phyloP scores from a whole-genome alignment of 2,797 vertebrate genomes.

The Sebastolobus altivelis region DNA sequence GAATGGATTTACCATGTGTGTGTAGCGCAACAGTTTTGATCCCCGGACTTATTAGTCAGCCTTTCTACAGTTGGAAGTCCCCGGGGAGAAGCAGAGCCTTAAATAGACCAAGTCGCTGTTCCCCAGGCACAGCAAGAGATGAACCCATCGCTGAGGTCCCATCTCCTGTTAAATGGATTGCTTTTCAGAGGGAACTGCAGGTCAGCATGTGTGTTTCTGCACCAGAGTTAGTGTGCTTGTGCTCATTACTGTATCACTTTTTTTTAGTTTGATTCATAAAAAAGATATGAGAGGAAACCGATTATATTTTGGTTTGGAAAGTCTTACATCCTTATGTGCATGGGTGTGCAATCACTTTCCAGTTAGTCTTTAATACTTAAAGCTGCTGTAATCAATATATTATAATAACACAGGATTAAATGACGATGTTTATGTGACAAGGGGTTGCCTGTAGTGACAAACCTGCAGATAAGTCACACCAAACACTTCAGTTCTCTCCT shows the following conservation, averaged over 20 bases:
- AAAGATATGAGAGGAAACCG: not conserved
- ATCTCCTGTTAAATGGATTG: constrained; percentile 65
- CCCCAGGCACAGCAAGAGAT: constrained; percentile 53
- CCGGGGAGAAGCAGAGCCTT: constrained; percentile 48
- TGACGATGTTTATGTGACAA: not conserved
- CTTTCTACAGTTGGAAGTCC: constrained; percentile 54
- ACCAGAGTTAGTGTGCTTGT: not conserved
- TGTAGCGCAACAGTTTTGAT: constrained; percentile 37
- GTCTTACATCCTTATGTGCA: not conserved
- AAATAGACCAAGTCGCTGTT: constrained; percentile 65
- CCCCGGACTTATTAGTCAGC: constrained; percentile 60
- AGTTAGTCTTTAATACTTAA: not conserved
- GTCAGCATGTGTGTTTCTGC: constrained; percentile 40
- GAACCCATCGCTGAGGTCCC: constrained; percentile 58
- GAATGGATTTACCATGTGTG: constrained; percentile 20
- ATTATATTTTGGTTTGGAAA: constrained; percentile 6
- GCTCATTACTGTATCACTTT: constrained; percentile 11
- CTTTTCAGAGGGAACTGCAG: constrained; percentile 51
- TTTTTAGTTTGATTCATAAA: constrained; percentile 18
- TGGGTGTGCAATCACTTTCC: not conserved
- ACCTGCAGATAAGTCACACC: too few species aligned
- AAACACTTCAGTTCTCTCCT: not conserved
- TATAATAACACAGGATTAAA: not conserved
- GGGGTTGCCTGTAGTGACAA: not conserved
- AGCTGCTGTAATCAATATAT: not conserved